Evolutionary conservation across 2,888 invertebrate genomes (phyloP).

Genomic region (Octonoba sinensis): DNA sequence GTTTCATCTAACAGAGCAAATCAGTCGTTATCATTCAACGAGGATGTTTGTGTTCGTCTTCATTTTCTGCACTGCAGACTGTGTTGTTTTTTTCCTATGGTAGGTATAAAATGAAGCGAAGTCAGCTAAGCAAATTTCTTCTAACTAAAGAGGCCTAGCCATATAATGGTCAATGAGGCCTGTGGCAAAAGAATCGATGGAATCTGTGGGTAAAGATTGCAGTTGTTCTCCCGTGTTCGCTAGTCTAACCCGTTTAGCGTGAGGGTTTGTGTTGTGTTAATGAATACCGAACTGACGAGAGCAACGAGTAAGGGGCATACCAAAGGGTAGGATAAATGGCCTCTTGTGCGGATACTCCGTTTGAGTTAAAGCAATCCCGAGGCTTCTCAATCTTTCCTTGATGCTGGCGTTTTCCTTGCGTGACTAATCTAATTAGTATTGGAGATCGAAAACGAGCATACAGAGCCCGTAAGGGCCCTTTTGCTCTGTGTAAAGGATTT

Average conservation of each 20-base stretch:
- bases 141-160: not conserved
- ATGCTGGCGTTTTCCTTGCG: constrained; percentile 66
- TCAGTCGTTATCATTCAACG: constrained; percentile 51
- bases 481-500: too few relatives aligned
- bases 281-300: constrained; percentile 64
- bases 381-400: constrained; percentile 60
- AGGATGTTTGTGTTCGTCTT: constrained; percentile 56
- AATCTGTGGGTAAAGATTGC: not conserved
- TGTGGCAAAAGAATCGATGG: not conserved
- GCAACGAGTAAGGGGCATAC: constrained; percentile 65
- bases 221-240: constrained; percentile 65
- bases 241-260: constrained; percentile 67
- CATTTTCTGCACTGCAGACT: not conserved
- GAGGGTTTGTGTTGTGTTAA: constrained; percentile 66
- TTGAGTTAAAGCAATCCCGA: constrained; percentile 67
- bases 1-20: constrained; percentile 42
- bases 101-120: not conserved
- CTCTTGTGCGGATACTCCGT: constrained; percentile 68
- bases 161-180: not conserved
- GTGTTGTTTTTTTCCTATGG: not conserved
- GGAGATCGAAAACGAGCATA: too few relatives aligned
- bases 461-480: too few relatives aligned
- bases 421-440: constrained; percentile 66
- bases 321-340: constrained; percentile 66
- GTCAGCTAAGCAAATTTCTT: not conserved